Percentiles rank a stretch among this genome's conserved stretches.
These are phyloP conservation scores for Corythornis leucogaster DNA, from an alignment of 2,797 vertebrate genomes.

Conservation along the genomic window DNA sequence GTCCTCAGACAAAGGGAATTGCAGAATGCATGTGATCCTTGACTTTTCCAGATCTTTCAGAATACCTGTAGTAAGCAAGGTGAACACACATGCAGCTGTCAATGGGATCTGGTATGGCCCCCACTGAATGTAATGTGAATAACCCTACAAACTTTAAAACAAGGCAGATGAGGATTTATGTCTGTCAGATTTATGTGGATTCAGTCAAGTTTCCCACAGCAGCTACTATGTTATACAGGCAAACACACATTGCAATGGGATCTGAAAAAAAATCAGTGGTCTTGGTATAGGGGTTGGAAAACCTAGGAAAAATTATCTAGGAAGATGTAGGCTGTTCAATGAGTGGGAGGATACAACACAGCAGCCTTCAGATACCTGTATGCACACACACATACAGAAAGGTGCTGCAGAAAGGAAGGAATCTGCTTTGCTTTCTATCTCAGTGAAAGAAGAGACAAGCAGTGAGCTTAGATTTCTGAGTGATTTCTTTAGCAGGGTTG, in stretches of 20 bases:
- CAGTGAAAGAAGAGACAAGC: neutral
- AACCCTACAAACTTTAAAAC: neutral
- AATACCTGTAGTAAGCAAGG: neutral
- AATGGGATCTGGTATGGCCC: neutral
- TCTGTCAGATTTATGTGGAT: neutral
- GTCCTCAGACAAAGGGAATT: neutral
- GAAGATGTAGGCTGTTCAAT: no score
- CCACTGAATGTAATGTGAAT: accelerated
- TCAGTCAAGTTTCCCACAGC: neutral
- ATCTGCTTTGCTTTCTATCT: neutral
- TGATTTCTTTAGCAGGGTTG: neutral
- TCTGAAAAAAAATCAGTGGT: no score
- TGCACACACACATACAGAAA: no score
- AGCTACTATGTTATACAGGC: neutral
- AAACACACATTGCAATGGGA: neutral
- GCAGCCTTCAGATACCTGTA: no score
- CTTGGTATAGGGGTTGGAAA: no score
- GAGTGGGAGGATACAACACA: no score
- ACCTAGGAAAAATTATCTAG: no score
- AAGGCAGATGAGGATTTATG: neutral
- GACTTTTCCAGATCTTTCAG: neutral
- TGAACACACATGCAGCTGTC: neutral
- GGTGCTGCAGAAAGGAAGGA: neutral
- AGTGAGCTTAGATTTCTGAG: neutral
- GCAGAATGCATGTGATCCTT: neutral